Evolutionary conservation across 2,888 invertebrate genomes (phyloP), one percentile per base, ranked within the genome.

Genomic region (Luperina nickerlii): DNA sequence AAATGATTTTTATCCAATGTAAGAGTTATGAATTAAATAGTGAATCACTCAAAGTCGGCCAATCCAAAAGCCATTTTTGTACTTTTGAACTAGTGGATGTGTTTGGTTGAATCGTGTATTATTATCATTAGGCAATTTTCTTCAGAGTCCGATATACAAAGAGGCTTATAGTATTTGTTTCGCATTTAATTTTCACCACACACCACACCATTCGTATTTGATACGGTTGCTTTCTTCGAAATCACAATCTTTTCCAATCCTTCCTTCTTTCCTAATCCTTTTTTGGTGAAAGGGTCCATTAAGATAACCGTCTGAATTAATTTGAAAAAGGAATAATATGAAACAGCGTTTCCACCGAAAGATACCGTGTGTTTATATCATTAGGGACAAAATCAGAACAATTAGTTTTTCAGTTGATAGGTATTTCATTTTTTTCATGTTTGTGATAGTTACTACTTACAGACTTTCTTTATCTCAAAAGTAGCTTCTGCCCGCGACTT

Each of bases 151-250:
- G 18, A 45, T 45, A 57, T 42, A 73, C 62, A 76, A 81, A 77
- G 60, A 20, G 69, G 63, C 76, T 74, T 80, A 67, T 6, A 57
- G 20, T 68, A 71, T 84, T 78, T 75, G 63, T 24, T 60, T 70
- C 73, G n/a, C 18, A 57, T 79, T 76, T 72, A 7, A 69, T 78
- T 68, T 73, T n/a, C n/a, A n/a, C n/a, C n/a, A n/a, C n/a, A n/a
- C n/a, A n/a, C n/a, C n/a, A n/a, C 38, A 70, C 9, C 54, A 65
- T 72, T 75, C 32, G 32, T 27, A 65, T 11, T 51, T 45, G 27
- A 73, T 42, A 51, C 7, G 20, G 48, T 54, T 72, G 48, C 51
- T 62, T 66, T 42, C 60, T 66, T 15, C 3, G 24, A 65, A 67
- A 72, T 72, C 11, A 57, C 13, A 48, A 71, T 62, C 15, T 81